Conservation (phyloP, 2,113 vertebrate species). For the Crocuta crocuta region DNA sequence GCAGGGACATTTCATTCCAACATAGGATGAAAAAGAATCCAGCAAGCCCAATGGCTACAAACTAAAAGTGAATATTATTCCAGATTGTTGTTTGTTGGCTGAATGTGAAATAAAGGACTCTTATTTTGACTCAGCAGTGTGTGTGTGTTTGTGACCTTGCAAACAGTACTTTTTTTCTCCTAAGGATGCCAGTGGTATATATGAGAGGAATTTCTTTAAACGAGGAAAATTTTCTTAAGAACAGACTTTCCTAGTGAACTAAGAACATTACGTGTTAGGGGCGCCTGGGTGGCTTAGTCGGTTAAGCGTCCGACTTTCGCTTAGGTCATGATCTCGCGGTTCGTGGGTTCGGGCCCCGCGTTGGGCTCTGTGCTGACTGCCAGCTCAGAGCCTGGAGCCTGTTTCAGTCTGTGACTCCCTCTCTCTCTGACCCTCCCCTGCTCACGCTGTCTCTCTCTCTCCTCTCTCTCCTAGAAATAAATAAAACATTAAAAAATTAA, state of each 20-base stretch:
- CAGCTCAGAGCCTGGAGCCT: too few relatives aligned
- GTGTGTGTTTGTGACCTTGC: neutral
- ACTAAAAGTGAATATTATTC: neutral
- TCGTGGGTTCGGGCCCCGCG: too few relatives aligned
- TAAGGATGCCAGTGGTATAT: neutral
- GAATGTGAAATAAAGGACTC: constrained; percentile 57
- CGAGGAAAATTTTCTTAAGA: neutral
- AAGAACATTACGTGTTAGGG: neutral
- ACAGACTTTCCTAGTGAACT: neutral
- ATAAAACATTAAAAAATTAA: too few relatives aligned
- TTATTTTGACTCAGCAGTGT: neutral
- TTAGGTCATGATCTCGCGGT: too few relatives aligned
- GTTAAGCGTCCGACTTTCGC: too few relatives aligned
- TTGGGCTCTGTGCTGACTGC: too few relatives aligned
- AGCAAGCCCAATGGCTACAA: neutral
- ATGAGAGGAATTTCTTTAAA: neutral
- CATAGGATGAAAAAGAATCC: neutral
- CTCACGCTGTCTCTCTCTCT: too few relatives aligned
- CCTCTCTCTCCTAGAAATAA: too few relatives aligned
- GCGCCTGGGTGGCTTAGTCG: too few relatives aligned
- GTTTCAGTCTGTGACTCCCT: too few relatives aligned
- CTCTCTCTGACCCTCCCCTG: too few relatives aligned
- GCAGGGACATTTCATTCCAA: neutral
- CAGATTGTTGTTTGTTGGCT: neutral
- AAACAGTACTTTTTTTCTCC: neutral